Base-by-base conservation (phyloP, 2,797 vertebrate genomes). In the Myotis findleyi region DNA sequence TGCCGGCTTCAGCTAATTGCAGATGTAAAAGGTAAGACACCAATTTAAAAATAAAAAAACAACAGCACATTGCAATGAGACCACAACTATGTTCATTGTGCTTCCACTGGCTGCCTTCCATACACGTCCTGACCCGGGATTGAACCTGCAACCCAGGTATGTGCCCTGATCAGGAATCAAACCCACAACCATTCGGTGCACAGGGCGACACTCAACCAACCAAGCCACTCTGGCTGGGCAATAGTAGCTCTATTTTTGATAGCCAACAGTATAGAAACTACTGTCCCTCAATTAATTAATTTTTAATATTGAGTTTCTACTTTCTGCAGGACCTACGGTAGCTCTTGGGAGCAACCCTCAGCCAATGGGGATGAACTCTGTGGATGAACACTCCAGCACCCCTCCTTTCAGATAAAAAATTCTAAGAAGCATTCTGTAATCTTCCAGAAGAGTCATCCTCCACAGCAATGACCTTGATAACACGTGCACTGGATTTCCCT, bases 21-120 rank as follows among this genome's bases (percentile, higher is more conserved):
- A 91, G 64, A 76, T 33, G 6, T 82, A 71, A 86, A 91, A 59
- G 30, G 44, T 94, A 95, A 87, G 66, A 33, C 7, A 75, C n/a
- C 38, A 14, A 17, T 85, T 93, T 85, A 14, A 62, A 30, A 30
- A 62, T 0, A 25, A 25, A 44, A 6, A 25, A 11, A 62, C 38
- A 87, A 51, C 14, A 69, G 33, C 57, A 59, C 20, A 36, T 23
- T 38, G 30, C 38, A 51, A 51, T 57, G 62, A 91, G 84, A 69
- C 18, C 30, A 18, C 30, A 51, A 36, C 66, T 33, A 23, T 66
- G 53, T 53, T 53, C 44, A 33, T 6, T 64, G 44, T 57, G 64
- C 11, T 82, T n/a, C 62, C 62, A 64, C 8, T n/a, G 62, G 62
- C 30, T n/a, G 62, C 62, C 62, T 64, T 64, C 30, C 59, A 62